These are phyloP conservation scores for Chrysoperla carnea DNA, from an alignment of 1,140 invertebrate species.

Conservation along the genomic window DNA sequence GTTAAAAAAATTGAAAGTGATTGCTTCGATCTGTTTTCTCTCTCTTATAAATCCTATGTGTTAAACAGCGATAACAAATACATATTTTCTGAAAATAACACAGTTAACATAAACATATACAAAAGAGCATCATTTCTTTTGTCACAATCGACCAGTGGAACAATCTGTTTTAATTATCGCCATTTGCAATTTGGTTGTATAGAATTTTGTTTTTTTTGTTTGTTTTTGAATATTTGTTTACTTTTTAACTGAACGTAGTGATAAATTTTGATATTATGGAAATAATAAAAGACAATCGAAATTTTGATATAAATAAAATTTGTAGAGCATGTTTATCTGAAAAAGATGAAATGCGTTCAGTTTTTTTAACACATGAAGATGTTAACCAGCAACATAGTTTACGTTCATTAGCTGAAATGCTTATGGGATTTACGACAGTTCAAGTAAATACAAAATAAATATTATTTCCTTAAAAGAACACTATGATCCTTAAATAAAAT, in stretches of 20 bases:
- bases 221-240: constrained; percentile 13
- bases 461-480: background rate
- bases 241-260: constrained; percentile 3
- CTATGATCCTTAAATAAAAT: background rate
- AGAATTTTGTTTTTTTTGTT: constrained; percentile 12
- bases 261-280: constrained; percentile 12
- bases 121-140: background rate
- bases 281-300: constrained; percentile 12
- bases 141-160: constrained; percentile 22
- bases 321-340: constrained; percentile 23
- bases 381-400: constrained; percentile 16
- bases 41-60: no score
- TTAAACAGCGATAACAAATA: no score
- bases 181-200: constrained; percentile 13
- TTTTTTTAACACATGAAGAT: constrained; percentile 18
- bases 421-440: constrained; percentile 18
- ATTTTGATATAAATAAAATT: constrained; percentile 21
- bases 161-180: constrained; percentile 13
- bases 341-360: constrained; percentile 22
- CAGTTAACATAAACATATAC: no score
- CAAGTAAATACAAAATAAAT: constrained; percentile 11
- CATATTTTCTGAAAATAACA: no score
- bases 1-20: no score
- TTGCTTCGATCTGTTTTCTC: no score
- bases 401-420: constrained; percentile 16